Evolutionary conservation across 2,888 invertebrate species (phyloP).

Genomic region (Xestia sexstrigata): DNA sequence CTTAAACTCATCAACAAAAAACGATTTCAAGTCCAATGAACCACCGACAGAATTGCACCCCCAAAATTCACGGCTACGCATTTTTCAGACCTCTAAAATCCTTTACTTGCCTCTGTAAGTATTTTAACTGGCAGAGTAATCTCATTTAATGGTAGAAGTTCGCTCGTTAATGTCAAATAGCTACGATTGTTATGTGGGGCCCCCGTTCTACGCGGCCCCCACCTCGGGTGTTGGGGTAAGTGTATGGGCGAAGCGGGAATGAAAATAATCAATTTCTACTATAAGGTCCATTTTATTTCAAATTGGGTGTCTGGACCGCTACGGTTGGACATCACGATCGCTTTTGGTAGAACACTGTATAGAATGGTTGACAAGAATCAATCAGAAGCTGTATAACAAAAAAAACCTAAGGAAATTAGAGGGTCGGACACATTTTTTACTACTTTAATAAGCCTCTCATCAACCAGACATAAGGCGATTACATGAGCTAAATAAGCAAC

Average conservation of each 20-base stretch:
- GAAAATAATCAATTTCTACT: neutral
- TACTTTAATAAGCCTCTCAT: too few relatives aligned
- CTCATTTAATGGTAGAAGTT: constrained; percentile 82
- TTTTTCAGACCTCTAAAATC: constrained; percentile 68
- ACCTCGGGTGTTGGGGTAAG: constrained; percentile 45
- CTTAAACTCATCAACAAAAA: neutral
- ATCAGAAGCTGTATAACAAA: too few relatives aligned
- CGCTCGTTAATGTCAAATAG: constrained; percentile 84
- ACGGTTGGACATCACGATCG: too few relatives aligned
- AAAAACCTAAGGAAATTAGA: too few relatives aligned
- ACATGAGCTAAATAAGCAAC: too few relatives aligned
- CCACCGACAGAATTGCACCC: constrained; percentile 48
- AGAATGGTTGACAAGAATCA: too few relatives aligned
- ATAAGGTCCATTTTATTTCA: neutral
- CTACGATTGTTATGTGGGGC: constrained; percentile 81
- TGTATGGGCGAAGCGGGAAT: constrained; percentile 13
- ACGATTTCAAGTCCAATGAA: constrained; percentile 23
- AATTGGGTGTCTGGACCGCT: neutral
- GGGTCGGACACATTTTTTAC: too few relatives aligned
- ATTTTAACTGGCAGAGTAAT: constrained; percentile 79
- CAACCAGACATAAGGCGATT: too few relatives aligned
- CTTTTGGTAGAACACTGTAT: too few relatives aligned
- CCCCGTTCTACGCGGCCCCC: constrained; percentile 56
- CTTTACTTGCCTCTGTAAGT: constrained; percentile 68
- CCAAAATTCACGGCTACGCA: constrained; percentile 50